A percentile compares a stretch with the other conserved stretches of the same genome.
These are phyloP conservation scores for Hirundo rustica DNA, from an alignment of 2,797 vertebrate genomes.

Conservation along the genomic window DNA sequence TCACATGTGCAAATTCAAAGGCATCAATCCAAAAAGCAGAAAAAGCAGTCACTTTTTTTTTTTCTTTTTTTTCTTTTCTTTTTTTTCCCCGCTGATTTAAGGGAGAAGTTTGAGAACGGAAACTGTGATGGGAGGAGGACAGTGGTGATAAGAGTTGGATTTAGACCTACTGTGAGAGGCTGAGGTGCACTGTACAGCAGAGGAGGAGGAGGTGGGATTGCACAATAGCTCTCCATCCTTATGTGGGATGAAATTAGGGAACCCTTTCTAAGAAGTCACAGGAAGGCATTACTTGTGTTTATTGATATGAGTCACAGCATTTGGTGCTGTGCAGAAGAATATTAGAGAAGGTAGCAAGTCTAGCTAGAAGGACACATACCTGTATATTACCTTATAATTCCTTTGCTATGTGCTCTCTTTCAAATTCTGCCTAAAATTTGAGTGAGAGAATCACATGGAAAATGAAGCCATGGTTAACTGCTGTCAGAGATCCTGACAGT, in stretches of 20 bases:
- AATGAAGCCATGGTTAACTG: background rate
- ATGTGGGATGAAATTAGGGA: background rate
- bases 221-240: background rate
- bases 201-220: background rate
- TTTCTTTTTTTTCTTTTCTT: background rate
- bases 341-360: background rate
- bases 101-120: background rate
- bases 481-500: background rate
- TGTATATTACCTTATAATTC: background rate
- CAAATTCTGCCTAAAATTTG: background rate
- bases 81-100: background rate
- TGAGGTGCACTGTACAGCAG: background rate
- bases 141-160: background rate
- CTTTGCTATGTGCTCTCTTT: background rate
- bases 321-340: background rate
- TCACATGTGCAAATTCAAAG: background rate
- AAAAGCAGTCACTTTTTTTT: background rate
- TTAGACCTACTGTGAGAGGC: background rate
- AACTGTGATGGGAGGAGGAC: background rate
- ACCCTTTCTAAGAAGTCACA: background rate
- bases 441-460: background rate
- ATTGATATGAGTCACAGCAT: background rate
- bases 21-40: background rate
- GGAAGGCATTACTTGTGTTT: background rate
- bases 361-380: background rate